Conservation (phyloP, 2,888 invertebrate genomes). For the Pomacea canaliculata region DNA sequence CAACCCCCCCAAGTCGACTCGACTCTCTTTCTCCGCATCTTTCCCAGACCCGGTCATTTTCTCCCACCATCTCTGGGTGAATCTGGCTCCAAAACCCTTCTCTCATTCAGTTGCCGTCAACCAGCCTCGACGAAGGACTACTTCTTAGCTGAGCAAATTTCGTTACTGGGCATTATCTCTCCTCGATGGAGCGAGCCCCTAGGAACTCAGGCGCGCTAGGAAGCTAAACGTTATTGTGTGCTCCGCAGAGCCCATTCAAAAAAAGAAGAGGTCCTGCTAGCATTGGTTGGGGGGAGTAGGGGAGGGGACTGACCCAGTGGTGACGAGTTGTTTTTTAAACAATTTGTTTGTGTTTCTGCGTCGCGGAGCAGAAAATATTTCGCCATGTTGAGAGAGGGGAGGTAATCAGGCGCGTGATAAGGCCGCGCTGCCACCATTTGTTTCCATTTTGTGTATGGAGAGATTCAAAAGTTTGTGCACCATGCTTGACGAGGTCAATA, state of each 20-base stretch:
- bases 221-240: constrained; percentile 15
- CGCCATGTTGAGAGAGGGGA: constrained; percentile 19
- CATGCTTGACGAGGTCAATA: too few species aligned
- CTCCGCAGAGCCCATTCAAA: neutral
- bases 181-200: constrained; percentile 13
- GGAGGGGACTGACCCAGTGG: constrained; percentile 7
- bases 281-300: neutral
- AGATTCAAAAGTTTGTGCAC: too few species aligned
- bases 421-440: constrained; percentile 4
- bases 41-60: constrained; percentile 24
- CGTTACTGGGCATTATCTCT: constrained; percentile 23
- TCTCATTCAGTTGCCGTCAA: too few species aligned
- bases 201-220: neutral
- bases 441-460: neutral
- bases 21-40: too few species aligned
- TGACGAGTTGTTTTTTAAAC: constrained; percentile 13
- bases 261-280: too few species aligned
- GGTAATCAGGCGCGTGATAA: constrained; percentile 22
- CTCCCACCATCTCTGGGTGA: neutral
- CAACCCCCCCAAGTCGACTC: too few species aligned
- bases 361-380: constrained; percentile 12
- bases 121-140: constrained; percentile 8
- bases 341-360: constrained; percentile 1
- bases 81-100: too few species aligned
- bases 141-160: constrained; percentile 19